Evolutionary conservation across 30 jellyfish, hydroid and myxozoan species (phyloP), one percentile per base, ranked within the genome.

Genomic region (Cassiopea andromeda): DNA sequence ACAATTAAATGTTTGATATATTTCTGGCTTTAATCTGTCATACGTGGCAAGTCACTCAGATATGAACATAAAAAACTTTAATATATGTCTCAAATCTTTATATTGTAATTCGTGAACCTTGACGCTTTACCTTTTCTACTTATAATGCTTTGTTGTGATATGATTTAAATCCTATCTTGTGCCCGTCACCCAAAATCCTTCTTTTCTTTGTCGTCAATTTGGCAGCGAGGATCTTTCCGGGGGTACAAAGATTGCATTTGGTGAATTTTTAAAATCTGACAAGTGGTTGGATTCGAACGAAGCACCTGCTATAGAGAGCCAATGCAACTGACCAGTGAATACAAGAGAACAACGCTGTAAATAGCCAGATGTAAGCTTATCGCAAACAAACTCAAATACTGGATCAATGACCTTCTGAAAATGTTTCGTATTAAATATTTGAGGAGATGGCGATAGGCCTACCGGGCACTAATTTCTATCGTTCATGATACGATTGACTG

Each of bases 301-400:
- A 64, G 43, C 73, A 64, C 73, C 73, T 64, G 73, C 73, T 64
- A 17, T 64, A 64, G 2, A 9, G 15, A 14, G 8, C 8, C 43
- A 4, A 64, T 64, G 19, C 8, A 9, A 5, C 19, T 27, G 38
- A 64, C 15, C 43, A 9, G 15, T 14, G 73, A 27, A 64, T 64
- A 7, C 15, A 5, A 16, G 73, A 13, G 73, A 64, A 17, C 19
- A 64, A 64, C 43, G 19, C 43, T 64, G 8, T 14, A 17, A 64
- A 9, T 64, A 13, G 27, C 73, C 43, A 64, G 5, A 17, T 50
- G 43, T 9, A 46, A 82, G 44, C 73, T 70, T 15, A 66, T 69
- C 15, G 83, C 82, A 82, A 82, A 82, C 90, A 82, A 61, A 27
- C 80, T 46, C 49, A 17, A 82, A 82, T 64, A 82, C 90, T 82